Base-by-base conservation (phyloP, 2,113 vertebrate species). In the Penelope pileata region DNA sequence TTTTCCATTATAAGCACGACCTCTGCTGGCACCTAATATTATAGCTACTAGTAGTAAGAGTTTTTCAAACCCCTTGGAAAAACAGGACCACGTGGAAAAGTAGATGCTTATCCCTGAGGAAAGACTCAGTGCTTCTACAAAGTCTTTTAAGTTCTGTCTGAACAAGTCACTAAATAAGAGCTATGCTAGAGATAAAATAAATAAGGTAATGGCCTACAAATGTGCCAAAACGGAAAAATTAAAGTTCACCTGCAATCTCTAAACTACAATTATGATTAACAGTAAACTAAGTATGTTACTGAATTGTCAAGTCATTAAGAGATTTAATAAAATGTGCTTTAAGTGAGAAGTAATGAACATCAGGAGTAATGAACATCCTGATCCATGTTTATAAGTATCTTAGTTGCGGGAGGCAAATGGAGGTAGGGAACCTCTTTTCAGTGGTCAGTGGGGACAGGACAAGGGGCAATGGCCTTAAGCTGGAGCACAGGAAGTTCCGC, bases 21-120 rank as follows among this genome's bases (percentile, higher is more conserved):
- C 93, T 75, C 95, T 97, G 85, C 88, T 96, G 96, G 94, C 86
- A 91, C 45, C 60, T 81, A 9, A 29, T 63, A 38, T 62, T 50
- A 88, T 11, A 89, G 56, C 29, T 58, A 24, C 27, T 12, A 23
- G 23, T 34, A 83, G 10, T 0, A 3, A 30, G 17, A 48, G 22
- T 1, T 6, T 40, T 66, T 30, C 72, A 48, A 36, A 70, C 27
- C 34, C 43, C 40, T 63, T 47, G 24, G 40, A 69, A 51, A 69
- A 79, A 62, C 3, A 1, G 12, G 6, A 45, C 45, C 6, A 18
- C 23, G 40, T 1, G 4, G 9, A 8, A 19, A 36, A 26, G 36
- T 3, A 90, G 58, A 47, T 30, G 53, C 23, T 43, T n/a, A 17
- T 19, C 48, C 43, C 73, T 9, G 9, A 70, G 67, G 45, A 62